Evolutionary conservation across 2,797 vertebrate species (phyloP).

Genomic region (Chrosomus eos): DNA sequence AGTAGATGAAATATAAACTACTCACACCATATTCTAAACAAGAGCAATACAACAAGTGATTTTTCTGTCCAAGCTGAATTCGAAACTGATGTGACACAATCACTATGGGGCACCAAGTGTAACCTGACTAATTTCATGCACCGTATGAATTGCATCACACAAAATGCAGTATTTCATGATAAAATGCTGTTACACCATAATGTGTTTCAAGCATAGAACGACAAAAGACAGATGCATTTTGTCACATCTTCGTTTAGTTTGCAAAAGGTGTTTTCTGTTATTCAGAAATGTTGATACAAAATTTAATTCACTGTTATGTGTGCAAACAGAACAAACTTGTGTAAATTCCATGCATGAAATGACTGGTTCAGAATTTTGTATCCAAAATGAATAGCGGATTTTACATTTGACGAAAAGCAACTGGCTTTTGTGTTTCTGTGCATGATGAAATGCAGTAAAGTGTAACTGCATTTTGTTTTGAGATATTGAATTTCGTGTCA

Average conservation of each 20-base stretch:
- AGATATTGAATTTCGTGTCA: not conserved
- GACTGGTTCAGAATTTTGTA: not conserved
- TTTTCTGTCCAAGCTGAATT: not conserved
- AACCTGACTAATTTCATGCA: constrained; percentile 18
- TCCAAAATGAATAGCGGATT: not conserved
- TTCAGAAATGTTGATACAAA: not conserved
- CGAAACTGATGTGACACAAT: constrained; percentile 9
- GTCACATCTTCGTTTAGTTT: not conserved
- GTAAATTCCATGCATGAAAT: not conserved
- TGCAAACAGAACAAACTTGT: not conserved
- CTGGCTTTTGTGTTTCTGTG: not conserved
- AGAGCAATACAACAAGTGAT: not conserved
- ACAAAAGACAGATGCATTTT: constrained; percentile 7
- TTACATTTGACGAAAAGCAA: not conserved
- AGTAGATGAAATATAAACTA: not conserved
- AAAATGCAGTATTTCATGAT: constrained; percentile 14
- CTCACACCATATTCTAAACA: not conserved
- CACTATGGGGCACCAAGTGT: constrained; percentile 1
- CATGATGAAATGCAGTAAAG: not conserved
- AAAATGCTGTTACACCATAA: constrained; percentile 6
- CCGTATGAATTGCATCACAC: not conserved
- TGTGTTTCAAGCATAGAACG: not conserved
- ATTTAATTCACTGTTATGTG: not conserved
- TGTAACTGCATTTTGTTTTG: not conserved
- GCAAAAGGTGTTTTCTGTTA: not conserved